Evolutionary conservation across 2,797 vertebrate species (phyloP), one percentile per base, ranked within the genome.

Genomic region (Helostoma temminkii): DNA sequence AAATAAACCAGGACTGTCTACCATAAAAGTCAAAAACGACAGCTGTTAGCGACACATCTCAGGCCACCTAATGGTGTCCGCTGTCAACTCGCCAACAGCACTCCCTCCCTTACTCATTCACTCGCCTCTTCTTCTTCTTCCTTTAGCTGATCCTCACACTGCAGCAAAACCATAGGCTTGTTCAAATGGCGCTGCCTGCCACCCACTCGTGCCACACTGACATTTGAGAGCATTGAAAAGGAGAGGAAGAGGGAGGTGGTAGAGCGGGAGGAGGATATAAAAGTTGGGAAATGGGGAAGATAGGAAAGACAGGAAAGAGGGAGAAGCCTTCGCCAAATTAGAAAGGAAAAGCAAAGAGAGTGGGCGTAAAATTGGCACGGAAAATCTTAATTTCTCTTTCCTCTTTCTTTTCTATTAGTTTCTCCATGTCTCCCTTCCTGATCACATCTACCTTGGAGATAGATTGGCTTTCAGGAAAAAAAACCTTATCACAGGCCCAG

Each of bases 181-280:
- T 65, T 91, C 65, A 74, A 64, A 86, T 88, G 74, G 75, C 18
- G 78, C 86, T 88, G 83, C 83, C 86, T 89, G 86, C 89, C 91
- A 80, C 92, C 91, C 89, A 93, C 92, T 89, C 90, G 64, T 82
- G 84, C 76, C 88, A 89, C 3, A 59, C 90, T 92, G 87, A 89
- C 89, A 90, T 91, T 89, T 78, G 80, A 88, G 84, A 82, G 76
- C 82, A 76, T 53, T 86, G 80, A 84, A 85, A 88, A 68, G 79
- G 71, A 80, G 66, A 80, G 81, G 80, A 75, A 77, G 80, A 74
- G 66, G 83, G 79, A 64, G 81, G 85, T 37, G 57, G 76, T 41
- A 56, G 36, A 64, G 58, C 73, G 76, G 59, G 76, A 81, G 80
- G 77, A 71, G 71, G 82, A 79, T 66, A 70, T 73, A 70, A 70